Conservation (phyloP, 2,113 vertebrate species). For the Nesoenas mayeri region DNA sequence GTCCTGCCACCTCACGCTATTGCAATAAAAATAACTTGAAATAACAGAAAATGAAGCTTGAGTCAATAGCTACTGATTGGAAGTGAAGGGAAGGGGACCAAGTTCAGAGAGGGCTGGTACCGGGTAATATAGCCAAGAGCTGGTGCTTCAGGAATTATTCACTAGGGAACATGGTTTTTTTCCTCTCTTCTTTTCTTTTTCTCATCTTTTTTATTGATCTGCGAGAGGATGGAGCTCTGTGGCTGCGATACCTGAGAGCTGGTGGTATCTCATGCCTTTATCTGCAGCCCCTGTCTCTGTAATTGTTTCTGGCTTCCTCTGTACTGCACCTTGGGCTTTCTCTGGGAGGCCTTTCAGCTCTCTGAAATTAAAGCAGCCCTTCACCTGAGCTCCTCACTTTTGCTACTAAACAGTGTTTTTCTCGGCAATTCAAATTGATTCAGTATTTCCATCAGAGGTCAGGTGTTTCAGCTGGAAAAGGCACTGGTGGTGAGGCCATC, state of each 20-base stretch:
- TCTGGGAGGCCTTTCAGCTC: background rate
- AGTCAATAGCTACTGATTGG: background rate
- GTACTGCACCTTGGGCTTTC: background rate
- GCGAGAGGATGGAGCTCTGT: background rate
- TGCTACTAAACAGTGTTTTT: background rate
- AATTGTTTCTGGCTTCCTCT: slow-evolving; percentile 6
- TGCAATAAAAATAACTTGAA: background rate
- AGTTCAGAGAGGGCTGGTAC: background rate
- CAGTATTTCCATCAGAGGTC: background rate
- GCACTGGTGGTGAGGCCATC: too few species aligned
- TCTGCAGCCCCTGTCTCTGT: background rate
- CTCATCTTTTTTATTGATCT: slow-evolving; percentile 27
- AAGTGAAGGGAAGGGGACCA: background rate
- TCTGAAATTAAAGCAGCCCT: background rate
- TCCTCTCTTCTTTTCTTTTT: background rate
- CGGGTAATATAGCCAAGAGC: background rate
- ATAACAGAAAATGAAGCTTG: background rate
- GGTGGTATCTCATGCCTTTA: background rate
- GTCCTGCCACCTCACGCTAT: rapidly evolving
- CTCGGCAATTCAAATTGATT: background rate
- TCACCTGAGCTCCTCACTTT: background rate
- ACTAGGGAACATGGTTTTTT: background rate
- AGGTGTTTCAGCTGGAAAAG: background rate
- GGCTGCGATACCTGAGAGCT: background rate
- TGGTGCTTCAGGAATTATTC: background rate